Evolutionary conservation across 1,140 invertebrate genomes (phyloP), one percentile per base, ranked within the genome.

Genomic region (Cyphomyrmex costatus): DNA sequence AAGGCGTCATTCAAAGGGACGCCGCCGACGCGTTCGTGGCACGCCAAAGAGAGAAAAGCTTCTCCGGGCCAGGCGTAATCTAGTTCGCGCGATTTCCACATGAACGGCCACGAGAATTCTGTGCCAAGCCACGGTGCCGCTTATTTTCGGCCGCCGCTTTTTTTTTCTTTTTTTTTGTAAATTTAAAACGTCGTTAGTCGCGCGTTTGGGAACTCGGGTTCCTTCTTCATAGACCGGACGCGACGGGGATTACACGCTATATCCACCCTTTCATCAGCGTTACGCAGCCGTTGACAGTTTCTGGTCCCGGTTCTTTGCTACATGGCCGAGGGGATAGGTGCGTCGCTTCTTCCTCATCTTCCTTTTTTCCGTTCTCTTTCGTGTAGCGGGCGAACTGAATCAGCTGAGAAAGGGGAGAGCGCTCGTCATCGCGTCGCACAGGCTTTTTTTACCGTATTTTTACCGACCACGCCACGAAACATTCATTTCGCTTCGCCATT

Each of bases 241-340:
- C 78, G 21, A 49, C 60, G 73, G 79, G 85, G 88, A 90, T 90
- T 89, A 89, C 76, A 70, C 78, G 82, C 68, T 83, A 89, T 89
- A 89, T 89, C 88, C 88, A 86, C 73, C 56, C 78, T 90, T 90
- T 89, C 88, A 89, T 90, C 88, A 82, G 63, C 85, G 70, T 85
- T 85, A 56, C 86, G 53, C 63, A 80, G 33, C 85, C 86, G 86
- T 86, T 89, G 85, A 83, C 89, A 76, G 79, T 84, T 63, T 51
- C 63, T 53, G 49, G 30, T 70, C 36, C 27, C 60, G 76, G 51
- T 87, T 88, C 89, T 71, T 80, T 71, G 12, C 83, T 68, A 68
- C 60, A 70, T 46, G 36, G 53, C n/a, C 61, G 30, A 53, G 42
- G 36, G 88, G 77, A 77, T 66, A 82, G 65, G 76, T 71, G 53